phyloP scores from a whole-genome alignment of 2,797 vertebrate species.

The Siniperca obscura region DNA sequence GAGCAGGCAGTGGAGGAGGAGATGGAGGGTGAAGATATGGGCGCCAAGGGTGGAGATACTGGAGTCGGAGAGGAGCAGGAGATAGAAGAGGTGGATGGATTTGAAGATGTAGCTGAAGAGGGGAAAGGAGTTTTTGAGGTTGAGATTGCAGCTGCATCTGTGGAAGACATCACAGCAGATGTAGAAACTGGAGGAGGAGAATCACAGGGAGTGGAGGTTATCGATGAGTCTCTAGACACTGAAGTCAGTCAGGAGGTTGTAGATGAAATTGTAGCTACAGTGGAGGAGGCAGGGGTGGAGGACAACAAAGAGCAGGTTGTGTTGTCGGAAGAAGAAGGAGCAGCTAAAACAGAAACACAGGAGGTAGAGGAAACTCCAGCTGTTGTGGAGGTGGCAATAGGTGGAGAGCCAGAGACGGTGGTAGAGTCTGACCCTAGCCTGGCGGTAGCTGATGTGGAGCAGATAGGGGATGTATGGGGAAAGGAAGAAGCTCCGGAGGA shows the following conservation, averaged over 20 bases:
- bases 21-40: slow-evolving; percentile 31
- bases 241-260: slow-evolving; percentile 40
- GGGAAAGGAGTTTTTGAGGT: slow-evolving; percentile 25
- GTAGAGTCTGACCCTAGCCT: slow-evolving; percentile 33
- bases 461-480: slow-evolving; percentile 17
- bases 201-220: slow-evolving; percentile 33
- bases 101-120: slow-evolving; percentile 35
- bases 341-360: slow-evolving; percentile 44
- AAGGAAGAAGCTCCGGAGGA: slow-evolving; percentile 19
- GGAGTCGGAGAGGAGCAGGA: slow-evolving; percentile 40
- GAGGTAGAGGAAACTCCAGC: slow-evolving; percentile 41
- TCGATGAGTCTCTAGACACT: slow-evolving; percentile 32
- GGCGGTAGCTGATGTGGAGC: slow-evolving; percentile 24
- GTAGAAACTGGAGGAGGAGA: slow-evolving; percentile 42
- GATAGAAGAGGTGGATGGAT: slow-evolving; percentile 26
- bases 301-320: slow-evolving; percentile 29
- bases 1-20: slow-evolving; percentile 37
- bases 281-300: slow-evolving; percentile 22
- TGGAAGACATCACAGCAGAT: slow-evolving; percentile 31
- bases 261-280: slow-evolving; percentile 24
- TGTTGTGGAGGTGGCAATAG: slow-evolving; percentile 36
- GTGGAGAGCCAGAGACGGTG: slow-evolving; percentile 35
- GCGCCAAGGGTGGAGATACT: slow-evolving; percentile 17
- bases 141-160: slow-evolving; percentile 33
- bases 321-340: slow-evolving; percentile 46